Percentiles rank a stretch among this genome's conserved stretches.
These are phyloP conservation scores for Sphecodes monilicornis DNA, from an alignment of 2,888 invertebrate species.

Conservation along the genomic window DNA sequence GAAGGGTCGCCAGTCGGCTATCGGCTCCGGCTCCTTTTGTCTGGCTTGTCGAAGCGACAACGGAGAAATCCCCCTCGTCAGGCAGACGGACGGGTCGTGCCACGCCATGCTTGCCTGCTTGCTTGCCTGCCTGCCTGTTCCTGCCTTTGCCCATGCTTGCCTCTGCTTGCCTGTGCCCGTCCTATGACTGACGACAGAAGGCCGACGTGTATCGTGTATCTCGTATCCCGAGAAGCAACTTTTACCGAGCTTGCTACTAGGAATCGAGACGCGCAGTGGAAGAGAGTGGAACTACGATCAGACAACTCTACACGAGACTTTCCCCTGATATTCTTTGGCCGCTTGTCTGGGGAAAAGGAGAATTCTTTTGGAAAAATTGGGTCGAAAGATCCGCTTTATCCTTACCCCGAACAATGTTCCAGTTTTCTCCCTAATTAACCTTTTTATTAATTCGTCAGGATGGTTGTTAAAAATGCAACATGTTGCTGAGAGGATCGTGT, in stretches of 20 bases:
- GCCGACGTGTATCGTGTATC: conserved; percentile 14
- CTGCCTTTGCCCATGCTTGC: background rate
- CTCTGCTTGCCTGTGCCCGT: conserved; percentile 21
- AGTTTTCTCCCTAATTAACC: background rate
- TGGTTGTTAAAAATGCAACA: background rate
- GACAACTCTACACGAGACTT: background rate
- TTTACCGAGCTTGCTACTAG: conserved; percentile 28
- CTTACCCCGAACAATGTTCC: background rate
- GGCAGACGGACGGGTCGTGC: conserved; percentile 32
- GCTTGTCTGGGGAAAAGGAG: background rate
- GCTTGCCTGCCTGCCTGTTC: conserved; percentile 15
- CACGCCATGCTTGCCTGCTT: background rate
- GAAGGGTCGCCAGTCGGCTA: conserved; percentile 78
- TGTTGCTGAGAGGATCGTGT: background rate
- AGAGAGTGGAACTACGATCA: background rate
- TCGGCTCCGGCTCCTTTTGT: conserved; percentile 78
- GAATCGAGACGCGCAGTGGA: background rate
- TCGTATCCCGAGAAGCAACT: conserved; percentile 26
- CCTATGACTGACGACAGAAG: conserved; percentile 54
- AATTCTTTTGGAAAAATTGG: conserved; percentile 14
- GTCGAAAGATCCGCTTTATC: conserved; percentile 3
- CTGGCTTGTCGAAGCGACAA: conserved; percentile 71
- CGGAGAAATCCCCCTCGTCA: conserved; percentile 63
- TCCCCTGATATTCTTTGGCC: conserved; percentile 20
- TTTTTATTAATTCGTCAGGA: background rate